Evolutionary conservation across 2,797 vertebrate species (phyloP).

Genomic region (Peromyscus attwateri): DNA sequence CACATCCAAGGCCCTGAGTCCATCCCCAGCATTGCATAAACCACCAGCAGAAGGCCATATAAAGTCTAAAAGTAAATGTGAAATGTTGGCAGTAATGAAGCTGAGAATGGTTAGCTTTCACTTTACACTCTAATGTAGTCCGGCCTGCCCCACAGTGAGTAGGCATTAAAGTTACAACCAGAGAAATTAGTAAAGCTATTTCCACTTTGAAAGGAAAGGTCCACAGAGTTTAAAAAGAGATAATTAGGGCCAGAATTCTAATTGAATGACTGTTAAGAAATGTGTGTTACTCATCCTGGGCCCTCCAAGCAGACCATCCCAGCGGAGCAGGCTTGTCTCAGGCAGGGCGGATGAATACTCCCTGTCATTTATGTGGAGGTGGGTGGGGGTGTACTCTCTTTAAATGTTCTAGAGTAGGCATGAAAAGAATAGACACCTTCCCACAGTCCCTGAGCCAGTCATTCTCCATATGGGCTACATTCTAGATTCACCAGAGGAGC

Average conservation of each 20-base stretch:
- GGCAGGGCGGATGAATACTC: background rate
- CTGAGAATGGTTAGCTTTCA: slow-evolving; percentile 47
- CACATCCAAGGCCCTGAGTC: too few species aligned
- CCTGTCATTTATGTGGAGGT: background rate
- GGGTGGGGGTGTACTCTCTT: background rate
- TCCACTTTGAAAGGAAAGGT: slow-evolving; percentile 62
- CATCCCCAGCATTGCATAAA: background rate
- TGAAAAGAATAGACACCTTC: background rate
- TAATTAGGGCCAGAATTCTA: slow-evolving; percentile 21
- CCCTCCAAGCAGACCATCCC: background rate
- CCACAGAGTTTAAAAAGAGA: slow-evolving; percentile 48
- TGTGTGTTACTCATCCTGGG: background rate
- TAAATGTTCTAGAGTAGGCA: background rate
- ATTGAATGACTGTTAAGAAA: slow-evolving; percentile 2
- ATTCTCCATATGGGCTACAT: background rate
- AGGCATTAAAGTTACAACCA: slow-evolving; percentile 60
- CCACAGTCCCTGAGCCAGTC: background rate
- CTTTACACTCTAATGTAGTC: slow-evolving; percentile 1
- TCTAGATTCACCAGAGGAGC: background rate
- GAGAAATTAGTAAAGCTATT: slow-evolving; percentile 62
- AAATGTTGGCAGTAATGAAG: background rate
- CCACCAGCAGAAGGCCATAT: background rate
- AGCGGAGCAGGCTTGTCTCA: background rate
- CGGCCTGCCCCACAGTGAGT: background rate
- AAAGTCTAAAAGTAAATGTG: slow-evolving; percentile 37